A percentile compares a stretch with the other conserved stretches of the same genome.
phyloP scores from a whole-genome alignment of 2,113 vertebrate species.

The Corythornis madagascariensis region DNA sequence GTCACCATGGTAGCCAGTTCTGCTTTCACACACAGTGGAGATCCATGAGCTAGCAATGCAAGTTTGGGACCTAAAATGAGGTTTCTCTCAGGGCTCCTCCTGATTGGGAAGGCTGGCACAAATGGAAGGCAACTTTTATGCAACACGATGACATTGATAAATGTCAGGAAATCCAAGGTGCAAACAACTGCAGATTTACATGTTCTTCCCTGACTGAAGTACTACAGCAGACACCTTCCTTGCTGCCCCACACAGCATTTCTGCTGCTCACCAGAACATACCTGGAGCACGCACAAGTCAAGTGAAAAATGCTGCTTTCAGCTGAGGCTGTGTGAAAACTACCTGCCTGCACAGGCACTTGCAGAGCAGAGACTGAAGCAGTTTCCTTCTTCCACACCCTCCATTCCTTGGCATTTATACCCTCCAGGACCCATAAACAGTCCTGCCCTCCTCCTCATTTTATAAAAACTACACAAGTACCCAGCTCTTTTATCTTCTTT shows the following conservation, averaged over 20 bases:
- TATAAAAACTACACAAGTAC: not conserved
- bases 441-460: slow-evolving; percentile 4
- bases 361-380: not conserved
- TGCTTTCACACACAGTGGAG: not conserved
- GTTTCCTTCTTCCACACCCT: slow-evolving; percentile 15
- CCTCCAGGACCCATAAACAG: not conserved
- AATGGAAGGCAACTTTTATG: not conserved
- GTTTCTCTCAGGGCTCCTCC: not conserved
- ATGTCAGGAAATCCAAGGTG: not conserved
- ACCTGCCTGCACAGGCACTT: slow-evolving; percentile 15
- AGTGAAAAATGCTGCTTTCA: not conserved
- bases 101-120: accelerated
- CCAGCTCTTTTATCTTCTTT: slow-evolving; percentile 25
- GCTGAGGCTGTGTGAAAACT: not conserved
- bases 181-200: not conserved
- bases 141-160: not conserved
- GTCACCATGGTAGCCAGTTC: not conserved
- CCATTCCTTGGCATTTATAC: not conserved
- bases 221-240: not conserved
- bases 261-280: not conserved
- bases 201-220: not conserved
- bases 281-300: not conserved
- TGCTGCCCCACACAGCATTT: not conserved
- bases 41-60: not conserved
- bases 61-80: not conserved